phyloP scores from a whole-genome alignment of 2,113 vertebrate species.

The Hemibagrus wyckioides region DNA sequence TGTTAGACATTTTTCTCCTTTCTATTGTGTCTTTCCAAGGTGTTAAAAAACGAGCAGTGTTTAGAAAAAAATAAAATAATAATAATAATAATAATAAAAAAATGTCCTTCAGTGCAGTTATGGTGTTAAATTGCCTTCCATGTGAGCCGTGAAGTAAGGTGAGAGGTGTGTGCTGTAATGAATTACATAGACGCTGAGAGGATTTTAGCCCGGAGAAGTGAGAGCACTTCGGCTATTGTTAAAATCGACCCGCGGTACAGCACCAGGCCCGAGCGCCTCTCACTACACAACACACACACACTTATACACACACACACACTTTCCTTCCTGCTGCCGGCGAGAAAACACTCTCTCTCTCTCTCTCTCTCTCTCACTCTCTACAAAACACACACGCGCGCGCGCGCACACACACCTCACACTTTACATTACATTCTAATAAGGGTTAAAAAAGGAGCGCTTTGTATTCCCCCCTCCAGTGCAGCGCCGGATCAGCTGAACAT shows the following conservation, averaged over 20 bases:
- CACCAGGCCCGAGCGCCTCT: slow-evolving; percentile 66
- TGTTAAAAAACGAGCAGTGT: slow-evolving; percentile 52
- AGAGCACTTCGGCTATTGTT: slow-evolving; percentile 74
- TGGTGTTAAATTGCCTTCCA: slow-evolving; percentile 54
- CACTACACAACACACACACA: neutral
- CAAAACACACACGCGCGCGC: neutral
- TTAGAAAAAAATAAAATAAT: neutral
- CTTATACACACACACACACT: neutral
- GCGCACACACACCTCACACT: slow-evolving; percentile 57
- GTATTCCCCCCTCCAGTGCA: slow-evolving; percentile 9
- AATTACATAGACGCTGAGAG: slow-evolving; percentile 45
- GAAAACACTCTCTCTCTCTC: slow-evolving; percentile 64
- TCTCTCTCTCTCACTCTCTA: slow-evolving; percentile 3
- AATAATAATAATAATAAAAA: slow-evolving; percentile 34
- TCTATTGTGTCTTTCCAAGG: slow-evolving; percentile 66
- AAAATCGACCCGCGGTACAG: slow-evolving; percentile 72
- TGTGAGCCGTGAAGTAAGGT: slow-evolving; percentile 10
- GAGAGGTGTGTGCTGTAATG: slow-evolving; percentile 12
- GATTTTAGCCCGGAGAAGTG: slow-evolving; percentile 44
- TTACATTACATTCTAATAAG: slow-evolving; percentile 49
- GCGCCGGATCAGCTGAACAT: slow-evolving; percentile 50
- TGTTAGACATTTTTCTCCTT: slow-evolving; percentile 91
- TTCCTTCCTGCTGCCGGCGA: slow-evolving; percentile 27
- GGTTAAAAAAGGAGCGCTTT: slow-evolving; percentile 6
- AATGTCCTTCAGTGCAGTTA: slow-evolving; percentile 58